Conservation (phyloP, 2,888 invertebrate genomes). For the Girardia tigrina region DNA sequence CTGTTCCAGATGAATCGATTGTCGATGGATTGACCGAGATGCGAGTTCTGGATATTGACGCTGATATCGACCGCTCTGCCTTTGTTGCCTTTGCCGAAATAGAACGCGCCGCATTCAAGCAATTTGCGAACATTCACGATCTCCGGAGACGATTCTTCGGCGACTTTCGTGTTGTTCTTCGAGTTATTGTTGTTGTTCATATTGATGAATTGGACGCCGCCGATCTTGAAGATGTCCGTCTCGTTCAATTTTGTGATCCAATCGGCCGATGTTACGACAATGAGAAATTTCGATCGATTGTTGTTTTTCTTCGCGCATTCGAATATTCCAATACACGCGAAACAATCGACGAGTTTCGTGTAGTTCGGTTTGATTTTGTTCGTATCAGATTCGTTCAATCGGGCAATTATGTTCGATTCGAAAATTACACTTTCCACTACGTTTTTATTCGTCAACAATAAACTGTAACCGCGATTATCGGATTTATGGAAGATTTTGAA, state of each 20-base stretch:
- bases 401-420: conserved; percentile 78
- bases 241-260: conserved; percentile 1
- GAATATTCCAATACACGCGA: conserved; percentile 84
- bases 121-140: conserved; percentile 58
- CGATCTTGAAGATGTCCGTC: conserved; percentile 69
- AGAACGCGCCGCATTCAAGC: conserved; percentile 92
- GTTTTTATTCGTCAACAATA: conserved; percentile 73
- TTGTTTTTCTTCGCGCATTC: background rate
- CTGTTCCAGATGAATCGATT: conserved; percentile 97
- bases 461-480: conserved; percentile 57
- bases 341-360: conserved; percentile 77
- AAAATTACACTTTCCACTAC: conserved; percentile 73
- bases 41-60: conserved; percentile 72
- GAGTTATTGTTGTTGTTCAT: conserved; percentile 80
- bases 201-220: conserved; percentile 81
- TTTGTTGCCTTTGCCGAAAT: conserved; percentile 69
- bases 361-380: conserved; percentile 77
- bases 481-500: background rate
- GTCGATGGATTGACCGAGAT: conserved; percentile 79
- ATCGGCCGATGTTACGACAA: background rate
- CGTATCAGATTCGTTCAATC: conserved; percentile 69
- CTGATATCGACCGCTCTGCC: conserved; percentile 65
- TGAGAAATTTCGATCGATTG: no score
- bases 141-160: conserved; percentile 30
- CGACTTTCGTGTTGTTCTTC: conserved; percentile 48